A percentile compares a stretch with the other conserved stretches of the same genome.
Conservation (phyloP, 2,113 vertebrate genomes). For the Lepidothrix coronata region DNA sequence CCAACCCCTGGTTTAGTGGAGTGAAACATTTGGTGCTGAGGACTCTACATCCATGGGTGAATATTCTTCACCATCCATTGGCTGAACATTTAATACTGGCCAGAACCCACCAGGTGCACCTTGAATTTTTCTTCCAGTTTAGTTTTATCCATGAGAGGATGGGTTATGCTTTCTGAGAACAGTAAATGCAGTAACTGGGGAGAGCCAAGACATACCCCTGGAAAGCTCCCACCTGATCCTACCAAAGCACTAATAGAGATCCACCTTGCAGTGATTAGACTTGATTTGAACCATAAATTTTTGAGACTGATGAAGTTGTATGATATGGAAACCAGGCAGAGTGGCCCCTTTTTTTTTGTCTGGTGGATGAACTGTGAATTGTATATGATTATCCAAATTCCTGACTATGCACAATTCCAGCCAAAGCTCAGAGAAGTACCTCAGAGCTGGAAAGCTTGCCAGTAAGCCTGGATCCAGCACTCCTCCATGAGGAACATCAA, state of each 20-base stretch:
- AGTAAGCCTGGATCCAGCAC: background rate
- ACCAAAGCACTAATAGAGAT: background rate
- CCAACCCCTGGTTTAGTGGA: background rate
- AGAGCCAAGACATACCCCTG: background rate
- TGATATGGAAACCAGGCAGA: background rate
- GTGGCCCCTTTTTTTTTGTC: background rate
- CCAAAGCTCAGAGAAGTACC: background rate
- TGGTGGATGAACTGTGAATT: background rate
- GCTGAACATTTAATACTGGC: background rate
- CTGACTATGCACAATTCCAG: background rate
- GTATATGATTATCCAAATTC: rapidly evolving
- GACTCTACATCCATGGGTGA: background rate
- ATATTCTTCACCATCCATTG: background rate
- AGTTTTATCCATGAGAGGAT: background rate
- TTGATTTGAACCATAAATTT: background rate
- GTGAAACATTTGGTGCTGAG: background rate
- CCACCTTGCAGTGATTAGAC: background rate
- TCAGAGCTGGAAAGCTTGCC: background rate
- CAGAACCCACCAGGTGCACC: background rate
- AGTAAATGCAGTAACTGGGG: background rate
- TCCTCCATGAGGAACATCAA: background rate
- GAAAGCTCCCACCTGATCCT: background rate
- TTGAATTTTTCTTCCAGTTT: background rate
- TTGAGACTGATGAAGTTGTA: background rate
- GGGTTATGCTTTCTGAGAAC: background rate